Base-by-base conservation (phyloP, 2,888 invertebrate genomes). In the Sabellastarte sp. region DNA sequence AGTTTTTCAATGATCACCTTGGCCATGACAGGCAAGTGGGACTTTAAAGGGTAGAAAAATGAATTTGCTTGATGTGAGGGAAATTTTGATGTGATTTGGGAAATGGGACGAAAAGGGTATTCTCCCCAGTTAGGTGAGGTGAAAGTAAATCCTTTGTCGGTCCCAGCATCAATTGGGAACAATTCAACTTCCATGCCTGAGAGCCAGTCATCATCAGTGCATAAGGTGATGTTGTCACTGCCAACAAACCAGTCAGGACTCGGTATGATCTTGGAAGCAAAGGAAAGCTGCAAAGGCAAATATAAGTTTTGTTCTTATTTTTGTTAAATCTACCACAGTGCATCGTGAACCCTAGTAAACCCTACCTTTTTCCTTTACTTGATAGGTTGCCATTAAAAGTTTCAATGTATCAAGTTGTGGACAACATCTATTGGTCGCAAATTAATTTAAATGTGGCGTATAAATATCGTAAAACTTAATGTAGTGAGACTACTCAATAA, bases 51-150 rank as follows among this genome's bases (percentile, higher is more conserved):
- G 86, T 95, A 95, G 87, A 92, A 93, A 87, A 96, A 96, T 60
- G 95, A 93, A 66, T 93, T 93, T 20, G 95, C 95, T 28, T 93
- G 93, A 86, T 95, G 95, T 64, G 91, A 90, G 10, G 95, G 95
- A 84, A 91, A 91, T 72, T 90, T 89, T 57, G 93, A 90, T 33
- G 94, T 94, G 85, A 96, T 93, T 77, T 91, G 89, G 85, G 92
- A 91, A 73, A 94, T 92, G 72, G 91, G 90, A 72, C 93, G 92
- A 82, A 91, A 92, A 1, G 95, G 95, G 59, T 91, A 90, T 28
- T 93, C 93, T 60, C 93, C 92, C 95, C 95, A 95, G 86, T 94
- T 93, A 59, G 94, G 94, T n/a, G 95, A 92, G 26, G 95, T 95
- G 86, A 95, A 96, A 60, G 95, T 95, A 86, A 95, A 92, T 2